These are phyloP conservation scores for Rhagonycha lutea DNA, from an alignment of 2,888 invertebrate genomes.

Conservation along the genomic window DNA sequence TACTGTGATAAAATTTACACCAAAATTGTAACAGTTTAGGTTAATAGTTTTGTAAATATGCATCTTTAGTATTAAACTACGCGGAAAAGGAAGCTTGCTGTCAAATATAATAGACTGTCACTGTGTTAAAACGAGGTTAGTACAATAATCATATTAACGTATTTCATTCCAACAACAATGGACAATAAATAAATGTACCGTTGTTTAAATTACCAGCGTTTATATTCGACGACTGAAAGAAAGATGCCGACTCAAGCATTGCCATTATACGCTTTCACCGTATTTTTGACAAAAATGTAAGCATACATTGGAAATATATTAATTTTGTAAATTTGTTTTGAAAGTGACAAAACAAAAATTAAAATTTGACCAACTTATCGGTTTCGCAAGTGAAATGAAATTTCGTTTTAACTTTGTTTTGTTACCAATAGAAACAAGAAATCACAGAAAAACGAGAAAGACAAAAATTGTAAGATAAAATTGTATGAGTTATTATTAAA, in stretches of 20 bases:
- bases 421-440: neutral
- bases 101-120: constrained; percentile 13
- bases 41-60: neutral
- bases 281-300: neutral
- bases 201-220: constrained; percentile 30
- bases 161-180: constrained; percentile 28
- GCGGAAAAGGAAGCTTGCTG: constrained; percentile 14
- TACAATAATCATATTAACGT: constrained; percentile 21
- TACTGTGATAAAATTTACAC: neutral
- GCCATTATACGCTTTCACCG: neutral
- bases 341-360: neutral
- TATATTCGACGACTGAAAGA: constrained; percentile 13
- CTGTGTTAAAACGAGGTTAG: constrained; percentile 14
- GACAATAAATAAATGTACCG: constrained; percentile 33
- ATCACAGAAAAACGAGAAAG: neutral
- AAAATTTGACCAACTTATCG: neutral
- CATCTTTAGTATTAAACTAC: neutral
- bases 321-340: neutral
- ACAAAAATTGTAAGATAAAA: neutral
- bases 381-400: neutral
- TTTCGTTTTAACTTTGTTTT: neutral
- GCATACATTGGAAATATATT: neutral
- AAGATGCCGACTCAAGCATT: constrained; percentile 11
- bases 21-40: neutral
- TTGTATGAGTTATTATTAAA: neutral